These are phyloP conservation scores for Acanthococcus lagerstroemiae DNA, from an alignment of 2,888 invertebrate genomes.

Conservation along the genomic window DNA sequence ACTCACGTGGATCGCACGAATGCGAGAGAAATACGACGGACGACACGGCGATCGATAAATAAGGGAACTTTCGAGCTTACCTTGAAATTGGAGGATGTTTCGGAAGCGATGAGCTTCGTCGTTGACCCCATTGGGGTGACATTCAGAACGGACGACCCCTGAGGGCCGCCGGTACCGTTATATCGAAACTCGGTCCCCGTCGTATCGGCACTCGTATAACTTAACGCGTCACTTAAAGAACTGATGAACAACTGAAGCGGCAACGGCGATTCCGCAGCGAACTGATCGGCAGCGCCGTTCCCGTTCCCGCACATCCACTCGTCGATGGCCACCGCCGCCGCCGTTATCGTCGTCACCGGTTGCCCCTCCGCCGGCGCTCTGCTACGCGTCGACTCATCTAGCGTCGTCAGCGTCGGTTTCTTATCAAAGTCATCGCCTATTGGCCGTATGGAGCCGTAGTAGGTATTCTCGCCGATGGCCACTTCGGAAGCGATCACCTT, in stretches of 20 bases:
- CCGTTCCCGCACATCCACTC: slow-evolving; percentile 2
- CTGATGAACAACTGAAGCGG: slow-evolving; percentile 27
- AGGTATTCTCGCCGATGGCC: slow-evolving; percentile 32
- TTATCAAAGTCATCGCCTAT: slow-evolving; percentile 10
- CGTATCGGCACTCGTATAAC: slow-evolving; percentile 30
- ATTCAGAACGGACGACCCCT: slow-evolving; percentile 31
- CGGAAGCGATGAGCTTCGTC: slow-evolving; percentile 37
- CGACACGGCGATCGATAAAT: no score
- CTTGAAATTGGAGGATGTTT: slow-evolving; percentile 30
- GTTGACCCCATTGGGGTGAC: slow-evolving; percentile 39
- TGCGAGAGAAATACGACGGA: no score
- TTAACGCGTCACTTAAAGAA: slow-evolving; percentile 29
- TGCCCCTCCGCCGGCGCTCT: not conserved
- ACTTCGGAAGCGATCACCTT: slow-evolving; percentile 31
- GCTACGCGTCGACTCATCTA: not conserved
- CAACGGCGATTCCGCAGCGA: slow-evolving; percentile 9
- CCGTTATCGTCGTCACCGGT: slow-evolving; percentile 13
- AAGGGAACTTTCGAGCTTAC: slow-evolving; percentile 15
- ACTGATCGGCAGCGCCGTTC: not conserved
- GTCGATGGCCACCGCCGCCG: slow-evolving; percentile 12
- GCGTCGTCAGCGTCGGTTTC: slow-evolving; percentile 15
- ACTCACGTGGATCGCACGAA: no score
- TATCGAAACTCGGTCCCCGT: slow-evolving; percentile 24
- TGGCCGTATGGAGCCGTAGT: slow-evolving; percentile 34
- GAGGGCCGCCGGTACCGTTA: slow-evolving; percentile 31